Percentiles rank a stretch among this genome's conserved stretches.
Evolutionary conservation across 1,140 invertebrate genomes (phyloP).

Genomic region (Sminthurinus signatus): DNA sequence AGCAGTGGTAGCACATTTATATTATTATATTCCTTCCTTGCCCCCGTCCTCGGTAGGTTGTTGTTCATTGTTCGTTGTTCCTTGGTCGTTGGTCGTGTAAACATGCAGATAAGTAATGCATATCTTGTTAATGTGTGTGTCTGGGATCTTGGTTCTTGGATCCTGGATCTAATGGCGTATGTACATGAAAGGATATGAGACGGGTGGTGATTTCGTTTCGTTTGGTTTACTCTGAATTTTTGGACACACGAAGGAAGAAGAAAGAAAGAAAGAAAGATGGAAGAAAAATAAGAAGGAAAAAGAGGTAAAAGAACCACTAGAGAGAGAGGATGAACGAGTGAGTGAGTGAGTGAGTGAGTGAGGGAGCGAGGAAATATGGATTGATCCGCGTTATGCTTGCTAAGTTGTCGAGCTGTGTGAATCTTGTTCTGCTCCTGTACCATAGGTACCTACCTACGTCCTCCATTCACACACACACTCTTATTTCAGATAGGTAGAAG

Average conservation of each 20-base stretch:
- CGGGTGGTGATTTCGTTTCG: conserved; percentile 2
- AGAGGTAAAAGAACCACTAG: too few relatives aligned
- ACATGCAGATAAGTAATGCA: too few relatives aligned
- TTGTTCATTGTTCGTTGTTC: too few relatives aligned
- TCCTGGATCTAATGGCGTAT: not conserved
- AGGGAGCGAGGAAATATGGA: conserved; percentile 11
- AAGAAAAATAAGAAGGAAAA: not conserved
- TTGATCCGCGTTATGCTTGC: conserved; percentile 10
- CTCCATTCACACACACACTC: too few relatives aligned
- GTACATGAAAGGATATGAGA: not conserved
- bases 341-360: not conserved
- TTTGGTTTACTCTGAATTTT: too few relatives aligned
- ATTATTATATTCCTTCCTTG: too few relatives aligned
- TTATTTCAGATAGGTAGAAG: too few relatives aligned
- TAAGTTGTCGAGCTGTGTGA: not conserved
- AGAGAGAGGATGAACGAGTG: not conserved
- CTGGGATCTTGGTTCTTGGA: not conserved
- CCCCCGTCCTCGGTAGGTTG: too few relatives aligned
- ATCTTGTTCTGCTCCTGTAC: not conserved
- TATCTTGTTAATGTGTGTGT: too few relatives aligned
- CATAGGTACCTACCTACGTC: too few relatives aligned
- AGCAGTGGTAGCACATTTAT: too few relatives aligned
- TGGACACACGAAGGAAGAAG: not conserved
- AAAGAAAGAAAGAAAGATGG: not conserved
- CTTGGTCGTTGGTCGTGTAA: too few relatives aligned